Evolutionary conservation across 2,797 vertebrate species (phyloP), one percentile per base, ranked within the genome.

Genomic region (Sciaenops ocellatus): DNA sequence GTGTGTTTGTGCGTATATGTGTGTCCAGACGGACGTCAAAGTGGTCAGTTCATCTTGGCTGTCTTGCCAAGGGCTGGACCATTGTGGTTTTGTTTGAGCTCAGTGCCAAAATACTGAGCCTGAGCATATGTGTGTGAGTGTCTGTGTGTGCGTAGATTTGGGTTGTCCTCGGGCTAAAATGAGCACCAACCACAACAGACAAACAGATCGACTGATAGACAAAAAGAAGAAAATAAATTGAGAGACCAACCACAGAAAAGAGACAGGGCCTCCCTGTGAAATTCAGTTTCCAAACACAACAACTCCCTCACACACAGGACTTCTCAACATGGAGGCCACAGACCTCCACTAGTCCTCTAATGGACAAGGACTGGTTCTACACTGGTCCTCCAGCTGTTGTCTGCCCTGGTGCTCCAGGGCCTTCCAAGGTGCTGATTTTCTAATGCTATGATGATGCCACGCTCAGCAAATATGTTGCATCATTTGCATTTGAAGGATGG

Each of bases 131-230:
- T 30, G 57, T 44, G 57, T 52, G 65, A 59, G 57, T 78, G 60
- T 50, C 44, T 51, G 34, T 73, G 55, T 64, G 73, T 74, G 63
- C 69, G 69, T 80, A 73, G 80, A 83, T 80, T 52, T 52, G 87
- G 89, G 85, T 79, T 93, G 84, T 92, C 90, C 91, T 91, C 70
- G 41, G 89, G 91, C 92, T 94, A 93, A 92, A 94, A 91, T 73
- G 85, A 90, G 91, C 89, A 79, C 75, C 18, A 3, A 92, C 93
- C 91, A 92, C 92, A 94, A 92, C 91, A 92, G 90, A 94, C 90
- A 92, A 93, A 90, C 90, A 87, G 87, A 93, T 93, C 73, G 82
- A 89, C 90, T 91, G 90, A 93, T 92, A 92, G 87, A 90, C 87
- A 90, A 85, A 90, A 89, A 88, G 87, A 87, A 68, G 55, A 79